Conservation (phyloP, 2,797 vertebrate genomes). For the Aeoliscus strigatus region DNA sequence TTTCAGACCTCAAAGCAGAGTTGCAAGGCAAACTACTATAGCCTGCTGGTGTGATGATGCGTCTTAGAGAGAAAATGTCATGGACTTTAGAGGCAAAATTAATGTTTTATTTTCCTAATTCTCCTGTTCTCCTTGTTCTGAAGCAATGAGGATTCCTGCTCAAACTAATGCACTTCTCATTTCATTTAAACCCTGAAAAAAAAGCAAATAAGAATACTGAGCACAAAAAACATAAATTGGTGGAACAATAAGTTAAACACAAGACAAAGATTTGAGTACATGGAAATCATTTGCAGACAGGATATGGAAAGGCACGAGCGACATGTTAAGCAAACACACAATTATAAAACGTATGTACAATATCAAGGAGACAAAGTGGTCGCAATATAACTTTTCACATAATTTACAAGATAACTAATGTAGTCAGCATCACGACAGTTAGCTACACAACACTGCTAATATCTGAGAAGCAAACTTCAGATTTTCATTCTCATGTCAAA, state of each 20-base stretch:
- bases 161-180: constrained; percentile 39
- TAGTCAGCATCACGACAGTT: constrained; percentile 25
- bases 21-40: constrained; percentile 8
- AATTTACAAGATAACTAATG: constrained; percentile 63
- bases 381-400: constrained; percentile 57
- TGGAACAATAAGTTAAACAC: constrained; percentile 73
- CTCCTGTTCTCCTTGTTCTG: constrained; percentile 7
- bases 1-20: constrained; percentile 27
- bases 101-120: neutral
- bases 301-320: constrained; percentile 32
- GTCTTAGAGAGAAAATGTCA: constrained; percentile 9
- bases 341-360: constrained; percentile 69
- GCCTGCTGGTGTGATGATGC: constrained; percentile 12
- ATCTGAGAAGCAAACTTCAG: constrained; percentile 2
- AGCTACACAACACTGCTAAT: constrained; percentile 26
- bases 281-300: constrained; percentile 35
- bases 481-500: constrained; percentile 25
- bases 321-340: constrained; percentile 47
- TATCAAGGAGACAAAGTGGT: constrained; percentile 42
- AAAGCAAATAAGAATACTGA: constrained; percentile 38
- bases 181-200: constrained; percentile 66
- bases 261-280: constrained; percentile 28
- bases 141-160: constrained; percentile 19
- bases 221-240: constrained; percentile 32
- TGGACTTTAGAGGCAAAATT: constrained; percentile 8